A percentile compares a stretch with the other conserved stretches of the same genome.
These are phyloP conservation scores for Lonchura striata DNA, from an alignment of 2,113 vertebrate genomes.

Conservation along the genomic window DNA sequence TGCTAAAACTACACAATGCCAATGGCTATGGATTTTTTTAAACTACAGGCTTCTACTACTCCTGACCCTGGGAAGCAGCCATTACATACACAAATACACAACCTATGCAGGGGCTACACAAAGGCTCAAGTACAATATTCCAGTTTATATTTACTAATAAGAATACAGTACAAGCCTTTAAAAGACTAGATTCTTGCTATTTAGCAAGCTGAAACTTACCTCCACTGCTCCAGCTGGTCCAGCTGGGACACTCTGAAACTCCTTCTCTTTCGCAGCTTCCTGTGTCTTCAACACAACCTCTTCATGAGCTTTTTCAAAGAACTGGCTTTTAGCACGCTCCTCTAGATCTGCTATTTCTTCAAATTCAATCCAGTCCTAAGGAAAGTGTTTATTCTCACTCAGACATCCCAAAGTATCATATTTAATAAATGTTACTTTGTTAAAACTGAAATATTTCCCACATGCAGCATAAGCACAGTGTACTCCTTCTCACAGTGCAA, in stretches of 20 bases:
- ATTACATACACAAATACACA: neutral
- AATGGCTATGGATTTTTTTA: neutral
- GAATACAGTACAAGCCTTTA: neutral
- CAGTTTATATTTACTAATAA: neutral
- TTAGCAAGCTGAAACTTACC: slow-evolving; percentile 63
- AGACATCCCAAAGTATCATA: neutral
- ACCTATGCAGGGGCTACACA: neutral
- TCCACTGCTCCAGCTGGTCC: slow-evolving; percentile 92
- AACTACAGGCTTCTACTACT: neutral
- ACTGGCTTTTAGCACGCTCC: slow-evolving; percentile 95
- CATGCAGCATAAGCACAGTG: neutral
- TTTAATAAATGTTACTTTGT: neutral
- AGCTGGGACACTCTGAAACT: slow-evolving; percentile 92
- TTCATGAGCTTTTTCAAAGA: slow-evolving; percentile 97
- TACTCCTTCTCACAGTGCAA: neutral
- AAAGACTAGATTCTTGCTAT: neutral
- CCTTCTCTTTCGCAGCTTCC: slow-evolving; percentile 93
- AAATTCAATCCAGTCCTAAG: slow-evolving; percentile 97
- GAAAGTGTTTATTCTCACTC: neutral
- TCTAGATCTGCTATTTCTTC: slow-evolving; percentile 98
- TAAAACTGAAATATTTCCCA: neutral
- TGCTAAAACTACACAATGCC: neutral
- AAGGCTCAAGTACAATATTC: neutral
- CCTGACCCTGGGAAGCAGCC: neutral
- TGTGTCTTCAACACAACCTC: slow-evolving; percentile 96